Percentiles rank a stretch among this genome's conserved stretches.
phyloP scores from a whole-genome alignment of 2,113 vertebrate genomes.

The Telmatochromis bifrenatus region DNA sequence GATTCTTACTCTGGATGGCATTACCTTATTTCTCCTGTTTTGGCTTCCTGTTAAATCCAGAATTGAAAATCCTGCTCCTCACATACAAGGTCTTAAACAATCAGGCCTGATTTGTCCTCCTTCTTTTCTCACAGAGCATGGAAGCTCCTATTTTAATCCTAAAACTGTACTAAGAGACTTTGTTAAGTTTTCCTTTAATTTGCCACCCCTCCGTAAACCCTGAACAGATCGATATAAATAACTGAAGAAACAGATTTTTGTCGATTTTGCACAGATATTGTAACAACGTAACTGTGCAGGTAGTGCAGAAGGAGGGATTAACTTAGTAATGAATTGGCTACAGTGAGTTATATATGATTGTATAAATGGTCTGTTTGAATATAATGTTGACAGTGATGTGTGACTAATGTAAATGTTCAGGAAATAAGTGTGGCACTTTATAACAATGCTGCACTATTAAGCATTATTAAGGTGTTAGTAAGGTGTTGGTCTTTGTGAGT shows the following conservation, averaged over 20 bases:
- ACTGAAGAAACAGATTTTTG: neutral
- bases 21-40: neutral
- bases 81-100: neutral
- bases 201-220: accelerated
- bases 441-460: neutral
- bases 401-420: neutral
- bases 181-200: neutral
- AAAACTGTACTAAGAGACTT: neutral
- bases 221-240: accelerated
- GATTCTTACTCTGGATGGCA: no score
- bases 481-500: neutral
- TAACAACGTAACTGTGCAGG: accelerated
- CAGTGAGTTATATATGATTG: neutral
- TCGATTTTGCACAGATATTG: neutral
- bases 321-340: neutral
- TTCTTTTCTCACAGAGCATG: neutral
- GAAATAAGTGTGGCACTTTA: neutral
- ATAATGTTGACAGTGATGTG: neutral
- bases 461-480: neutral
- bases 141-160: neutral
- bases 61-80: neutral
- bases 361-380: neutral
- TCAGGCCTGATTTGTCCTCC: neutral
- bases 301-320: neutral
- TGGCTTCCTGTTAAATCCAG: neutral